A percentile compares a stretch with the other conserved stretches of the same genome.
Evolutionary conservation across 2,113 vertebrate genomes (phyloP).

Genomic region (Triplophysa dalaica): DNA sequence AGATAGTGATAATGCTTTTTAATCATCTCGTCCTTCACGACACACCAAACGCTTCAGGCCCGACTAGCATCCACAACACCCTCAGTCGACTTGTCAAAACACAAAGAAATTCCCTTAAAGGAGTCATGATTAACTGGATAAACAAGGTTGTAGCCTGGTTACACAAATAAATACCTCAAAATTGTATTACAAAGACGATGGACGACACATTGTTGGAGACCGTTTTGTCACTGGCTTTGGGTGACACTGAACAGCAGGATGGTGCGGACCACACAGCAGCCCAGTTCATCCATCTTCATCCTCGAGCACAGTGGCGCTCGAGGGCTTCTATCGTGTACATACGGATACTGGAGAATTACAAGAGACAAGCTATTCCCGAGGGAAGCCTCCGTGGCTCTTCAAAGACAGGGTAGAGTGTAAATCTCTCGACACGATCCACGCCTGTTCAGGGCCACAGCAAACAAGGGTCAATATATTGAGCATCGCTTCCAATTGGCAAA

Average conservation of each 20-base stretch:
- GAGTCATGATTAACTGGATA: slow-evolving; percentile 20
- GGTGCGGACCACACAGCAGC: slow-evolving; percentile 32
- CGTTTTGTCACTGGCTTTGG: slow-evolving; percentile 53
- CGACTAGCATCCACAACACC: neutral
- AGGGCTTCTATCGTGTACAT: slow-evolving; percentile 18
- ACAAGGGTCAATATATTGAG: neutral
- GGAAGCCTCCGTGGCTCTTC: slow-evolving; percentile 8
- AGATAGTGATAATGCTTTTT: slow-evolving; percentile 44
- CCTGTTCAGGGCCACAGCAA: neutral
- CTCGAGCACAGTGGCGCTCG: slow-evolving; percentile 10
- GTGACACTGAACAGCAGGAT: slow-evolving; percentile 29
- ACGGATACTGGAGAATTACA: slow-evolving; percentile 31
- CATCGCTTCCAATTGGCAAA: neutral
- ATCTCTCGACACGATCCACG: slow-evolving; percentile 19
- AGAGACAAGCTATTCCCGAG: slow-evolving; percentile 31
- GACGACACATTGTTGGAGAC: neutral
- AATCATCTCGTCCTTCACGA: neutral
- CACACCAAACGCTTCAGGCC: neutral
- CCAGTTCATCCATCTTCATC: slow-evolving; percentile 37
- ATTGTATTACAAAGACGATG: slow-evolving; percentile 16
- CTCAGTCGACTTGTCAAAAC: neutral
- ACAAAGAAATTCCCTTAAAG: slow-evolving; percentile 16
- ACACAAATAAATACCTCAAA: slow-evolving; percentile 1
- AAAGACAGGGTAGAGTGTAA: slow-evolving; percentile 16
- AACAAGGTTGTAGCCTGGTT: slow-evolving; percentile 38